These are phyloP conservation scores for Glaucidium brasilianum DNA, from an alignment of 2,113 vertebrate genomes.

Conservation along the genomic window DNA sequence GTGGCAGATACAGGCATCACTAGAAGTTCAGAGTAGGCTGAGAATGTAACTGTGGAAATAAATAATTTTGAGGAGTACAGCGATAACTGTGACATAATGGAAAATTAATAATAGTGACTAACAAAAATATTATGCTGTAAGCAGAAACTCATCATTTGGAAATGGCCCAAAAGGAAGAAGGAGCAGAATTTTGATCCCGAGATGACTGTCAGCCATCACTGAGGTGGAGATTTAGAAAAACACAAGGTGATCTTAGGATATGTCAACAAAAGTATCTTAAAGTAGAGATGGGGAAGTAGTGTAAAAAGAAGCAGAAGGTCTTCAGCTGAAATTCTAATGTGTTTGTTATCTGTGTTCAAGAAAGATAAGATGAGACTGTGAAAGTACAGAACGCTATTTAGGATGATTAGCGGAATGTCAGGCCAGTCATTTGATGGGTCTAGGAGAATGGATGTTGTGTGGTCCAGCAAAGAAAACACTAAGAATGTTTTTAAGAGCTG, in stretches of 20 bases:
- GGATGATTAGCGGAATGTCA: neutral
- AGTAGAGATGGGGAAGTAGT: neutral
- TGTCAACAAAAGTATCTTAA: neutral
- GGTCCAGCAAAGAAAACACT: neutral
- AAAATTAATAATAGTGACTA: neutral
- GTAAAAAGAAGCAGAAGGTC: neutral
- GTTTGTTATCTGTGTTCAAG: neutral
- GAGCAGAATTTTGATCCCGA: neutral
- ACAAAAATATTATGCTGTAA: neutral
- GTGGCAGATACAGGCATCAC: accelerated
- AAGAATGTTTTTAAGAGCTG: neutral
- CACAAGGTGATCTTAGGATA: neutral
- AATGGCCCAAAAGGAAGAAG: neutral
- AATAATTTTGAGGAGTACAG: neutral
- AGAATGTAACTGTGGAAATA: neutral
- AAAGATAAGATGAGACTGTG: neutral
- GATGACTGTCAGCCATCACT: neutral
- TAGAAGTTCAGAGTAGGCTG: neutral
- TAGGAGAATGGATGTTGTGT: neutral
- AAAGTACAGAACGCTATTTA: neutral
- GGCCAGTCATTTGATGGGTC: neutral
- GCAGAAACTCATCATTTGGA: neutral
- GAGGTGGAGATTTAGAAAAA: neutral
- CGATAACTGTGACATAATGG: neutral
- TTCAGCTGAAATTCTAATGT: neutral